Base-by-base conservation (phyloP, 2,113 vertebrate species). In the Lontra canadensis region DNA sequence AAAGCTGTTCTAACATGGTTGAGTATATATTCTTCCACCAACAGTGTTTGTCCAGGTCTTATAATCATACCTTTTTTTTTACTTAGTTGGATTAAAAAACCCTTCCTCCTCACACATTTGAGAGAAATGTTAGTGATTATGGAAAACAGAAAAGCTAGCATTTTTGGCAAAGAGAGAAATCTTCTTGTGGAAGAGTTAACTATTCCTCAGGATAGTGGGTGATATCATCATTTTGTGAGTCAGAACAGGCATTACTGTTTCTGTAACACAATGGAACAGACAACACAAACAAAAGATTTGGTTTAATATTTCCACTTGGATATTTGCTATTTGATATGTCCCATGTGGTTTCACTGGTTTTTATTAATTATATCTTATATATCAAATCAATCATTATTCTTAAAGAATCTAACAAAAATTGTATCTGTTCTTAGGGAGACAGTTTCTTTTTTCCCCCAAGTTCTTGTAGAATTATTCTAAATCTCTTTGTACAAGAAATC, bases 251-350 rank as follows among this genome's bases (percentile, higher is more conserved):
- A n/a, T 23, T 47, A 6, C 31, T 18, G 11, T 44, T 34, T 86
- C 4, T 52, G 6, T 57, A 61, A 21, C 29, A 59, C 1, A 11
- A 10, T 63, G 29, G 23, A 39, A 69, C 5, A 11, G 49, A n/a
- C 6, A 74, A 11, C 42, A n/a, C 12, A 82, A 71, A 17, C 11
- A 73, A 90, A 65, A 15, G 17, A 81, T 69, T 59, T 90, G 17
- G 88, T 92, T 84, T 73, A 79, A n/a, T 39, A 20, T 67, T 71
- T 63, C 47, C 61, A 69, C 59, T 93, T 79, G 17, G 5, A 21
- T 49, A 31, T 84, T 97, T 96, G 25, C 63, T 88, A 83, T 88
- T 90, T 63, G 42, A 63, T 96, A n/a, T 84, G 21, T 82, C 10
- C 76, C 55, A 57, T 52, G 4, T 61, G 34, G 1, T 55, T 86